Evolutionary conservation across 1,140 invertebrate genomes (phyloP).

Genomic region (Lepidurus arcticus): DNA sequence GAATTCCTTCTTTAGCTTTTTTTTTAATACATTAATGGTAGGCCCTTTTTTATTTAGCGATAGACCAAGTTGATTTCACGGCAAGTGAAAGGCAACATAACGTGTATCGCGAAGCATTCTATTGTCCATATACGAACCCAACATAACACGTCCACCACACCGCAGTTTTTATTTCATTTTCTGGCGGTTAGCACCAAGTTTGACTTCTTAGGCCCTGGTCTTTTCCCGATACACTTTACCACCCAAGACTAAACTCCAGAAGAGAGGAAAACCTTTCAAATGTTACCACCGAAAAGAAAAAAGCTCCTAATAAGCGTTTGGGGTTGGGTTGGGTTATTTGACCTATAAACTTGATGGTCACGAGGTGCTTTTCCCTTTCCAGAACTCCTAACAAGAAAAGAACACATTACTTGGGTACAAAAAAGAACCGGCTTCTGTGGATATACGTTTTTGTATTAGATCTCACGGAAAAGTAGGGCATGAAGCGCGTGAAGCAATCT

Average conservation of each 20-base stretch:
- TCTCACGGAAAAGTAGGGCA: constrained; percentile 12
- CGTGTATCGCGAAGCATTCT: too few species aligned
- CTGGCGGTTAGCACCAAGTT: not conserved
- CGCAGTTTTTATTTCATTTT: too few species aligned
- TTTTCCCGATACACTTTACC: not conserved
- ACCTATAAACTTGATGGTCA: constrained; percentile 14
- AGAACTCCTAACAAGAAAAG: not conserved
- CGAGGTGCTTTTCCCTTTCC: not conserved
- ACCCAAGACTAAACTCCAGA: not conserved
- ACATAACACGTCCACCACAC: too few species aligned
- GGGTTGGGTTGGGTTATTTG: constrained; percentile 21
- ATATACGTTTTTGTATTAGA: not conserved
- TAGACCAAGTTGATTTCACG: too few species aligned
- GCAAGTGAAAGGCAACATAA: too few species aligned
- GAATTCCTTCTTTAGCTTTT: too few species aligned
- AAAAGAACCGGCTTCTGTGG: constrained; percentile 1
- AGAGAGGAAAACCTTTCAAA: not conserved
- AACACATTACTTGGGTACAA: not conserved
- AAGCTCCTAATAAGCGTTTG: constrained; percentile 8
- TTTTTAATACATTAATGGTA: too few species aligned
- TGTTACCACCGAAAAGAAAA: not conserved
- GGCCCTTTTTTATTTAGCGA: too few species aligned
- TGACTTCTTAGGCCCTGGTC: not conserved
- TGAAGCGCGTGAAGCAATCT: constrained; percentile 4
- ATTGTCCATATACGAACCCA: too few species aligned